Evolutionary conservation across 1,140 invertebrate genomes (phyloP), one percentile per base, ranked within the genome.

Genomic region (Calephelis nemesis): DNA sequence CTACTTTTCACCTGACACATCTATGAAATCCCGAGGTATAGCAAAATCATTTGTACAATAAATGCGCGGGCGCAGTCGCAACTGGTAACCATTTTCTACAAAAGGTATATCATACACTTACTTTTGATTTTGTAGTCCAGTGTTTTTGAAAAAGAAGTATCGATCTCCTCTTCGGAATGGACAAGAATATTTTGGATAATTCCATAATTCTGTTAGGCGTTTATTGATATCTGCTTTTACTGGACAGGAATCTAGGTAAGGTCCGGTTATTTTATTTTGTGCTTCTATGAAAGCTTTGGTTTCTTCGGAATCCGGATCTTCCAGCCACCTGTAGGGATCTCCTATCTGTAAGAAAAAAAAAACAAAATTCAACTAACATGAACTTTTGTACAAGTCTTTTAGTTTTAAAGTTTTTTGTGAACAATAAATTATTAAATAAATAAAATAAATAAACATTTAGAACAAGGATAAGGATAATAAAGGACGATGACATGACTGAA

Each of bases 301-400:
- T 92, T 99, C 98, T 72, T 96, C 94, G 0, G 96, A 93, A 85
- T 99, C 97, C 0, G 98, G 98, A 92, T 99, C 96, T 92, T 99
- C 99, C 30, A 99, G 88, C 98, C 98, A 99, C 60, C 98, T 95
- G 87, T 99, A 99, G 0, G 98, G 97, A 93, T 99, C 98, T 73
- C 87, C 69, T 69, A 99, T 93, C 97, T 98, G 78, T 19, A 40
- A 62, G 71, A 65, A 54, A 47, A 9, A 52, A 12, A 58, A n/a
- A 52, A 30, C 30, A 30, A 30, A 30, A 30, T 30, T 30, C 30
- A 30, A 30, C 30, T 30, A 30, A 30, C 30, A 30, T 30, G 30
- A 30, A 2, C 4, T 30, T 30, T 30, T 30, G 30, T 30, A 30
- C 30, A 30, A 30, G 30, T 30, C 30, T 30, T 30, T 30, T 30